Base-by-base conservation (phyloP, 1,140 invertebrate genomes). In the Uloborus diversus region DNA sequence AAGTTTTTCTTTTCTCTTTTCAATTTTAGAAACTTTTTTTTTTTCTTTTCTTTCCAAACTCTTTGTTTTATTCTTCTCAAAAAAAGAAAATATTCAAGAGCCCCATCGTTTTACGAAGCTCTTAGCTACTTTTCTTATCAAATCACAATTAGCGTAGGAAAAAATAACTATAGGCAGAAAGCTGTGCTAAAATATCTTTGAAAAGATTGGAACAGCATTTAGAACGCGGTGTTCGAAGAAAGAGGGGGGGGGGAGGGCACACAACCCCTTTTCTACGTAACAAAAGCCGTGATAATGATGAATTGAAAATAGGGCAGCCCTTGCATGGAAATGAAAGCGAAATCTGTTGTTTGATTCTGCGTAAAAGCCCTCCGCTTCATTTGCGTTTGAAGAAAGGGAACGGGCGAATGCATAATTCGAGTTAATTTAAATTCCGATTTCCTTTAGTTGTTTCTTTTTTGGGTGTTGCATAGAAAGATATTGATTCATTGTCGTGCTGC, bases 201-300 rank as follows among this genome's bases (percentile, higher is more conserved):
- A 42, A 42, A 42, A 42, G 17, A 42, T 13, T 9, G 17, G 0
- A 42, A 42, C 17, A 13, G 37, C 37, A 17, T 42, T 42, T 42
- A 13, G 9, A 42, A 2, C 9, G 37, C 9, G 37, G 17, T 9
- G 17, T 9, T 42, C 37, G 37, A 17, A 9, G 37, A 42, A 42
- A 42, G 37, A 42, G 17, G 17, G 9, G 37, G 1, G 37, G 9
- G 37, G 9, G 9, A 13, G 9, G 37, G 17, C 9, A 42, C 17
- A 42, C 17, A 42, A 9, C 37, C 37, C 17, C 37, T 17, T 17
- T 17, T 17, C 17, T 42, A 13, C 37, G 9, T n/a, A 27, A 30
- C 27, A 37, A n/a, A 35, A 56, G 25, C n/a, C 3, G 28, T 69
- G 66, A 53, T 69, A 69, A 69, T 69, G 66, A 69, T 53, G 66